Conservation (phyloP, 2,888 invertebrate genomes). For the Stenchaetothrips biformis region DNA sequence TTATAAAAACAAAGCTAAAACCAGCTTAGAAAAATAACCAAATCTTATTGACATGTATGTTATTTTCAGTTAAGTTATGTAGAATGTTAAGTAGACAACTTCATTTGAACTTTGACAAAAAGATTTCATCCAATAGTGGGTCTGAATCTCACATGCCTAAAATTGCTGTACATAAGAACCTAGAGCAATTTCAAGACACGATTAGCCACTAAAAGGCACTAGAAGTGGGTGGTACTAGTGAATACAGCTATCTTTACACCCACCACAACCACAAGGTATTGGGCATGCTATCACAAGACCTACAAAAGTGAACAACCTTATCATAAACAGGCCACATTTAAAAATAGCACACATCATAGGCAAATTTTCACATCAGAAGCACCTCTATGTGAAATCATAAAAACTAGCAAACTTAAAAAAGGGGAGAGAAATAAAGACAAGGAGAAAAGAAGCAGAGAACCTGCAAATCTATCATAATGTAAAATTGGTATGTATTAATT, state of each 20-base stretch:
- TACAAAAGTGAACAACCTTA: neutral
- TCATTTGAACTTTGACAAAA: no score
- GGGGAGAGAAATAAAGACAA: neutral
- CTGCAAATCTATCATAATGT: neutral
- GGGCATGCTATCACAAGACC: neutral
- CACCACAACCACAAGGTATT: neutral
- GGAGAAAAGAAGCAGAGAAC: neutral
- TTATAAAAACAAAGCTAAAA: neutral
- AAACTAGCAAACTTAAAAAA: neutral
- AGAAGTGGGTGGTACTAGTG: no score
- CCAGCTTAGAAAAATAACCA: neutral
- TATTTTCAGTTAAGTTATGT: neutral
- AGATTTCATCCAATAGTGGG: no score
- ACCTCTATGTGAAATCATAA: neutral
- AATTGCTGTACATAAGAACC: no score
- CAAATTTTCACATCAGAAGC: neutral
- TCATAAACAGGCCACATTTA: neutral
- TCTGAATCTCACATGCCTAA: no score
- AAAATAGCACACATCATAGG: neutral
- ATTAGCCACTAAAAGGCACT: no score
- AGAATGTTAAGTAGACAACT: no score
- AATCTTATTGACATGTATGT: neutral
- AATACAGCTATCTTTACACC: neutral
- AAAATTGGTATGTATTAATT: neutral
- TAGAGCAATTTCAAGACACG: no score